phyloP scores from a whole-genome alignment of 2,888 invertebrate species.

The Luffia ferchaultella region DNA sequence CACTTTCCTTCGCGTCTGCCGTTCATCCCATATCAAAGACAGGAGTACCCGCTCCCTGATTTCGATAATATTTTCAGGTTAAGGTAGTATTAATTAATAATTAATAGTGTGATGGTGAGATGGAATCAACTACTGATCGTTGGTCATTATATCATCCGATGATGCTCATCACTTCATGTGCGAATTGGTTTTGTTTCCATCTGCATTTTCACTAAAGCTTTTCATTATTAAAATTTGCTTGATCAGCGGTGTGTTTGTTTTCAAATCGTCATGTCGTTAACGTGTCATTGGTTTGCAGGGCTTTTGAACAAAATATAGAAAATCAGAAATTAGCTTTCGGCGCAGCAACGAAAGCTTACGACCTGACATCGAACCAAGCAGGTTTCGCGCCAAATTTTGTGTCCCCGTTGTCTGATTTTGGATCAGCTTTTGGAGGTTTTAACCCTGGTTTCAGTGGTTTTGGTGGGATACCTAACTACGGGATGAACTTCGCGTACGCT shows the following conservation, averaged over 20 bases:
- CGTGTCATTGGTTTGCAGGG: constrained; percentile 34
- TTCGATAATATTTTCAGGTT: neutral
- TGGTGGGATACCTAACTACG: constrained; percentile 11
- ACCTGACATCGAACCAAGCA: constrained; percentile 39
- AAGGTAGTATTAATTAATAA: neutral
- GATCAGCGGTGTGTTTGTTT: constrained; percentile 11
- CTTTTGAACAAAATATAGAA: constrained; percentile 24
- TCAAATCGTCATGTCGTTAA: constrained; percentile 3
- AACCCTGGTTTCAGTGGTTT: constrained; percentile 18
- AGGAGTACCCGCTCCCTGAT: neutral
- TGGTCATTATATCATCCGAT: no score
- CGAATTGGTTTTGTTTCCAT: no score
- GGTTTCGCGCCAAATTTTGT: constrained; percentile 34
- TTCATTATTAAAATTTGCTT: no score
- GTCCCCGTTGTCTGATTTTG: constrained; percentile 28
- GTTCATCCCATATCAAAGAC: constrained; percentile 5
- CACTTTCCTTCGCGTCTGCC: constrained; percentile 7
- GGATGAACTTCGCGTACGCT: constrained; percentile 51
- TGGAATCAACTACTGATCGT: no score
- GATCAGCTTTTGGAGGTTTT: constrained; percentile 18
- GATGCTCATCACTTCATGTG: no score
- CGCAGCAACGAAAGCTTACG: constrained; percentile 48
- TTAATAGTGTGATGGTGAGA: constrained; percentile 16
- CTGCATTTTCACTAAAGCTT: no score
- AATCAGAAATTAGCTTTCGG: constrained; percentile 37